These are phyloP conservation scores for Scaptodrosophila lebanonensis DNA, from an alignment of 1,140 invertebrate species.

Conservation along the genomic window DNA sequence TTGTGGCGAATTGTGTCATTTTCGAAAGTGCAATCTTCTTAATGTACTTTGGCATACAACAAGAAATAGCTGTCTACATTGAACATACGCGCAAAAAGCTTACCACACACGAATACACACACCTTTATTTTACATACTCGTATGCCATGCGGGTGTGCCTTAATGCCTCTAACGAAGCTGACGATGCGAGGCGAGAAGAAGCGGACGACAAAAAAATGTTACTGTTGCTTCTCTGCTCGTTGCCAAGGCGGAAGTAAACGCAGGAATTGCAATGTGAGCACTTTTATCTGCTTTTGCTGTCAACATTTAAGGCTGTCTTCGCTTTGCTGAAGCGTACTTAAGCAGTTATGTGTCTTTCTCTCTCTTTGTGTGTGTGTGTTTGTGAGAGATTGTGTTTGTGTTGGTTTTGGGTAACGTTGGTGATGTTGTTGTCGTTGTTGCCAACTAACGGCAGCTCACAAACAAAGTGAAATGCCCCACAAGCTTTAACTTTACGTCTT, in stretches of 20 bases:
- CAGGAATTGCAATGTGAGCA: constrained; percentile 56
- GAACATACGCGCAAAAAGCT: constrained; percentile 25
- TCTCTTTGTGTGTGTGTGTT: constrained; percentile 10
- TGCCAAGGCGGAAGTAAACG: constrained; percentile 42
- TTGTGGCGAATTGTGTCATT: constrained; percentile 56
- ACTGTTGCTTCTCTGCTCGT: too few relatives aligned
- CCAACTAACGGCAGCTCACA: neutral
- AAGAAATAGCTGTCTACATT: constrained; percentile 34
- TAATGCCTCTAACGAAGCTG: neutral
- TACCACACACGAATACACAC: constrained; percentile 2
- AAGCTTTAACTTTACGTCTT: constrained; percentile 37
- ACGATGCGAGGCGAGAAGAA: too few relatives aligned
- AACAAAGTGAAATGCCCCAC: constrained; percentile 9
- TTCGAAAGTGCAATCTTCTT: constrained; percentile 69
- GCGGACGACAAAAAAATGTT: too few relatives aligned
- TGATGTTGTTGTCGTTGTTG: too few relatives aligned
- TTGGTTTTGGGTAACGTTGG: neutral
- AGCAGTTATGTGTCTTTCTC: constrained; percentile 29
- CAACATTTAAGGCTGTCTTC: constrained; percentile 52
- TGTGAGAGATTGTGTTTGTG: neutral
- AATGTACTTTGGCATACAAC: constrained; percentile 52
- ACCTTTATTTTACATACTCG: neutral
- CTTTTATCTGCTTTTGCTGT: constrained; percentile 53
- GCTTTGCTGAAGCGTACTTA: constrained; percentile 44
- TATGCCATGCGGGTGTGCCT: too few relatives aligned